Evolutionary conservation across 1,140 invertebrate species (phyloP), one percentile per base, ranked within the genome.

Genomic region (Stegodyphus mimosarum): DNA sequence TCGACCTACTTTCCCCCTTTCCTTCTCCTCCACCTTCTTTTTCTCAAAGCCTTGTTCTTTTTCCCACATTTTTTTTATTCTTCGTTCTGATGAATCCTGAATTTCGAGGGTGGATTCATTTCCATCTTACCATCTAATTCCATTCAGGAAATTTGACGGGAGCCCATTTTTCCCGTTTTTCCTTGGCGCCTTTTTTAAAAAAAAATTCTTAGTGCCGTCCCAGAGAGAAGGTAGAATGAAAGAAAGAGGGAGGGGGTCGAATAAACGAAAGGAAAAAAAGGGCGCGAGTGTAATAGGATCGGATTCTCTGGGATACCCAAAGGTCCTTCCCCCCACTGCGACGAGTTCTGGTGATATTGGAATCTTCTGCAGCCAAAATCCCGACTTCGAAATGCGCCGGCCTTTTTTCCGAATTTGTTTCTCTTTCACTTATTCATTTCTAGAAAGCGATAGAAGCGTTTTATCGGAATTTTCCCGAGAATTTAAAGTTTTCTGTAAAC

Each of bases 51-150:
- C 72, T 55, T 33, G 52, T 51, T 18, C 5, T 60, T 33, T 74
- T 60, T 74, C 15, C 10, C 72, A 11, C 33, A 55, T 60, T 71
- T 63, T 55, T 51, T 74, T 74, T 74, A 18, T n/a, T 11, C 9
- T 33, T 66, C 51, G 69, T 53, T 79, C 78, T 71, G 78, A 81
- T 72, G 78, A 81, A 81, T 81, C 78, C 78, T 33, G 78, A 81
- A 81, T 81, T 81, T 72, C 69, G 53, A 81, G 70, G 48, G 51
- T 6, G 55, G 78, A 81, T 72, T 81, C 78, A 72, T 81, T 81
- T 81, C 78, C 69, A 81, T 81, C 78, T 81, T 81, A 81, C 78
- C 69, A 81, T 81, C 78, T 81, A 81, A 81, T 81, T 81, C 78
- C 78, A 81, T 81, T 72, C 78, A 81, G 78, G 78, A 81, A 81